Base-by-base conservation (phyloP, 2,888 invertebrate species). In the Drosophila kanekoi region DNA sequence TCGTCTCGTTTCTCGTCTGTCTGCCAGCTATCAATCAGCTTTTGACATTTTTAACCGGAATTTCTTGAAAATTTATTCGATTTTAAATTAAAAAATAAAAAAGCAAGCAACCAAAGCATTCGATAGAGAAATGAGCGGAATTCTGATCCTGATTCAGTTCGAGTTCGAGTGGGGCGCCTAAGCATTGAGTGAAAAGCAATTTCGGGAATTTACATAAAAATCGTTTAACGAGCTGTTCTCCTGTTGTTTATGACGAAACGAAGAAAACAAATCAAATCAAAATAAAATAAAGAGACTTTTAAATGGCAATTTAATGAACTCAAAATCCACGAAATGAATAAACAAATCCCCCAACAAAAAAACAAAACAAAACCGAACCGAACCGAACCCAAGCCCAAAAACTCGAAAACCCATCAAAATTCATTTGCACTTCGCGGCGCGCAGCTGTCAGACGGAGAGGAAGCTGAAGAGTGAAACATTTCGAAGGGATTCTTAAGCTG, bases 31-130 rank as follows among this genome's bases (percentile, higher is more conserved):
- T 89, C 90, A 90, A 90, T 89, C 89, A 90, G 81, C 75, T 89
- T 89, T 90, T 90, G 89, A 90, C 89, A 90, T 87, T 85, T 90
- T 90, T 82, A 86, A 84, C 87, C 86, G 86, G 89, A 89, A 89
- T 89, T 90, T 81, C 79, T 77, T 86, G 81, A 82, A 90, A 89
- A 90, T 90, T 77, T 83, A 89, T 81, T 83, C 83, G 87, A 81
- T 89, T 89, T 86, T 85, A 85, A 89, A 85, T 87, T 85, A 79
- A 84, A 81, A 87, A 63, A 79, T 37, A 53, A 61, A 54, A 54
- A 43, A 32, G n/a, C 5, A 18, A 20, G 49, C 40, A 60, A 45
- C n/a, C n/a, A n/a, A 35, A 35, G n/a, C 33, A n/a, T 18, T 41
- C n/a, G 10, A 40, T 23, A 60, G 20, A 28, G 49, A 61, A 66